Evolutionary conservation across 2,888 invertebrate genomes (phyloP), one percentile per base, ranked within the genome.

Genomic region (Norana najaformis): DNA sequence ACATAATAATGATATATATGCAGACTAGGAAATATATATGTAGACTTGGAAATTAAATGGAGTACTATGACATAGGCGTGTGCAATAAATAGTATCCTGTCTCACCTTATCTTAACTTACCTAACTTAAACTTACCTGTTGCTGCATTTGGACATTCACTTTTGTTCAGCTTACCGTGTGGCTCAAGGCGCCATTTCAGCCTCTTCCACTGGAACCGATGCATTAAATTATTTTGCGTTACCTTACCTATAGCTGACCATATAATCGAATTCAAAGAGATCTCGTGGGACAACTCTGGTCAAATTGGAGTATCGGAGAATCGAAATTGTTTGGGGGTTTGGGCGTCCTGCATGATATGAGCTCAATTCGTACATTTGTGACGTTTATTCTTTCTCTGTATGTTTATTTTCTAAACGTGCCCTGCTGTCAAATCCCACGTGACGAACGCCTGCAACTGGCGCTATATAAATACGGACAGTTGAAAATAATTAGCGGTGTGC

Each of bases 401-500:
- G 69, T 69, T 69, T 69, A 69, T 69, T 69, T 69, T 69, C 69
- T n/a, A 69, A 69, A 69, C 69, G 69, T n/a, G 69, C 20, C 69
- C 69, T n/a, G 69, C 69, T 69, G 69, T 69, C 30, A 30, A 11
- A 8, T 69, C 69, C n/a, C 69, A 69, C 30, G 69, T 69, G 69
- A 69, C 69, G 69, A 69, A 2, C n/a, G 30, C 69, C 69, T 69
- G n/a, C 69, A 8, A 69, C 69, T 69, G 8, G n/a, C 36, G 36
- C 6, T 85, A 85, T n/a, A 85, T 85, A 85, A 85, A 85, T 69
- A 69, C n/a, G 69, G n/a, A 69, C 69, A 69, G 69, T 69, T 85
- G 37, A 37, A 85, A 85, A 85, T 85, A 37, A 85, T 85, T 85
- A 85, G 85, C 85, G 85, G 69, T n/a, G 8, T n/a, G 69, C 36